Conservation (phyloP, 2,888 invertebrate genomes). For the Phlogophora meticulosa region DNA sequence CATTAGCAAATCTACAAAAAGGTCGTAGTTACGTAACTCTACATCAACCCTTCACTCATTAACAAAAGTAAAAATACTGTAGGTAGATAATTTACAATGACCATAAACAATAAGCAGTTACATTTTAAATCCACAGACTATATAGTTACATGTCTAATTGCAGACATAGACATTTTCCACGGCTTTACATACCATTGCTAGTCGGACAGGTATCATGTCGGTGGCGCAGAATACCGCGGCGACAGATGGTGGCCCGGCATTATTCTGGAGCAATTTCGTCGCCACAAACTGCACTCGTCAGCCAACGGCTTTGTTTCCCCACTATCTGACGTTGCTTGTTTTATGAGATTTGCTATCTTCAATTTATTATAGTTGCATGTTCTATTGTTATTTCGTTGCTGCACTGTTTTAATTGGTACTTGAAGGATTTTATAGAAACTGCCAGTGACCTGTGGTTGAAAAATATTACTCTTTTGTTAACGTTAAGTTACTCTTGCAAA, state of each 20-base stretch:
- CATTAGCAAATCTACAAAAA: too few relatives aligned
- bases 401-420: neutral
- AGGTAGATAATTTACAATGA: neutral
- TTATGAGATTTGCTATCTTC: constrained; percentile 68
- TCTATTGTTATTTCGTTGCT: constrained; percentile 26
- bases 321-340: constrained; percentile 67
- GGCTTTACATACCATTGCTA: constrained; percentile 21
- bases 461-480: too few relatives aligned
- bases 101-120: neutral
- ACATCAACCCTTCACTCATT: neutral
- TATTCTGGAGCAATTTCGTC: constrained; percentile 80
- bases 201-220: constrained; percentile 61
- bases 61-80: neutral
- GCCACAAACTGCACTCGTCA: constrained; percentile 78
- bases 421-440: too few relatives aligned
- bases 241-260: constrained; percentile 75
- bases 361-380: constrained; percentile 42
- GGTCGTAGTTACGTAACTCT: too few relatives aligned
- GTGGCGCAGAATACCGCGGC: constrained; percentile 55
- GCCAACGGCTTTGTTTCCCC: constrained; percentile 64
- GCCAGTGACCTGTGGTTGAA: too few relatives aligned
- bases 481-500: too few relatives aligned
- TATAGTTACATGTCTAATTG: neutral
- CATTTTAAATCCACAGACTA: neutral
- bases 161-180: neutral